Evolutionary conservation across 2,888 invertebrate species (phyloP), one percentile per base, ranked within the genome.

Genomic region (Proisotoma minuta): DNA sequence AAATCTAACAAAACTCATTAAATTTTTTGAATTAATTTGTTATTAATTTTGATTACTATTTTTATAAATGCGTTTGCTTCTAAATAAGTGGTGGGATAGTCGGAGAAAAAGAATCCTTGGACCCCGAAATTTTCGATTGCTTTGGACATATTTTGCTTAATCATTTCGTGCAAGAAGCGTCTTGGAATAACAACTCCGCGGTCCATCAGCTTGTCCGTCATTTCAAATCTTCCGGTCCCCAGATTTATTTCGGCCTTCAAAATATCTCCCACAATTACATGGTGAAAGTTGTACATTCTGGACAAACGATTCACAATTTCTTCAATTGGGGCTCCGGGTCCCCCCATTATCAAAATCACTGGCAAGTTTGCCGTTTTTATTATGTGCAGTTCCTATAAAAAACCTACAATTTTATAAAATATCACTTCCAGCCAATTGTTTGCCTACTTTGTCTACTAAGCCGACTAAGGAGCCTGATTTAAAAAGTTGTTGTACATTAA

Each of bases 151-250:
- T 65, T 49, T 23, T 39, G 34, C 8, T 58, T 39, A 15, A 65
- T 57, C 20, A 65, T 3, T 29, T 65, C 65, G 28, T 59, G 56
- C 18, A 65, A 50, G 8, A 59, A 59, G 2, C 58, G 40, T n/a
- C 65, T 24, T 4, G 65, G 65, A 23, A 65, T 26, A 2, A 56
- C 48, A n/a, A 65, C 23, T 10, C 65, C 65, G 1, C 65, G 54
- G 12, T 61, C 61, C 47, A 65, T 49, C 20, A 65, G 39, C 23
- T 65, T 57, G 18, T 53, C 49, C 1, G 51, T 51, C 29, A 53
- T 61, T 43, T 61, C 61, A 2, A 53, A 48, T 15, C 18, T 49
- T 2, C 53, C 49, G 1, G 59, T 59, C 24, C 40, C 61, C n/a
- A 58, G 4, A 12, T n/a, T 20, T 12, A 65, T 39, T 26, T 65